Base-by-base conservation (phyloP, 2,797 vertebrate species). In the Siniperca obscura region DNA sequence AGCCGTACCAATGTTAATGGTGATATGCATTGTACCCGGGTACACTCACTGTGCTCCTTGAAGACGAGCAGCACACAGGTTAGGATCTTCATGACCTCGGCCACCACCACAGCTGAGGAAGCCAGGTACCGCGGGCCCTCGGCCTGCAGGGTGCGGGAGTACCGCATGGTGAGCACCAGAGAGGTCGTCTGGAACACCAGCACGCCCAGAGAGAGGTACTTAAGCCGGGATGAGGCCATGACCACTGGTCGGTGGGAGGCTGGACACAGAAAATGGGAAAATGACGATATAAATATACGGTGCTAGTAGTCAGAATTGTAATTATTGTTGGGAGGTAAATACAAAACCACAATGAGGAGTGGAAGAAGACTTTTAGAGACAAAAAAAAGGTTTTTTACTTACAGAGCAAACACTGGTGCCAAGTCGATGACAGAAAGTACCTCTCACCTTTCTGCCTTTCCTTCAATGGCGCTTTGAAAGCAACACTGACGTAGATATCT, bases 111-210 rank as follows among this genome's bases (percentile, higher is more conserved):
- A 1, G 98, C 98, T 3, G 98, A 99, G 65, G 98, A 99, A 74
- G 98, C 97, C 64, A 99, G 95, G 93, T 99, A 99, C 16, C 98
- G 97, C 6, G 97, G 98, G 46, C 98, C 98, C 13, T 99, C 98
- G 21, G 96, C 97, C 92, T 97, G 97, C 85, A 98, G 93, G 1
- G 98, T 99, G 72, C 98, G 97, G 68, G 98, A 99, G 92, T 98
- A 99, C 44, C 98, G 97, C 98, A 99, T 99, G 57, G 97, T 99
- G 86, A 99, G 95, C 81, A 99, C 98, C 94, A 99, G 95, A 71
- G 97, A 97, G 22, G 98, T 99, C 81, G 98, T 99, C 96, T 99
- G 98, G 92, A 99, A 97, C 82, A 99, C 98, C 95, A 99, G 95
- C 92, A 99, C 97, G 60, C 97, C 96, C 94, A 99, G 93, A 65